A percentile compares a stretch with the other conserved stretches of the same genome.
Evolutionary conservation across 2,113 vertebrate genomes (phyloP).

Genomic region (Sander vitreus): DNA sequence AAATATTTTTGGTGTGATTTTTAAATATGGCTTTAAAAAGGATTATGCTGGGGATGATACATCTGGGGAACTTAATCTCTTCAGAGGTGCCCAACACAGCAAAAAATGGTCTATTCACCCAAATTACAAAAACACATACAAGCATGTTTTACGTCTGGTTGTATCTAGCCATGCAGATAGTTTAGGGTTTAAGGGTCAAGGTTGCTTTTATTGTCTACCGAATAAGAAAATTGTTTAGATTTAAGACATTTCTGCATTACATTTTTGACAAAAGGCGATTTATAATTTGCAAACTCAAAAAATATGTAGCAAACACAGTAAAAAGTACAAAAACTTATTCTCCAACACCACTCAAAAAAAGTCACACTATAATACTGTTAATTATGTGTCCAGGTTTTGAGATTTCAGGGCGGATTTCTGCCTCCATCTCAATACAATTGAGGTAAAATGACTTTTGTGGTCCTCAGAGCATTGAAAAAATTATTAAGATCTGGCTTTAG

Average conservation of each 20-base stretch:
- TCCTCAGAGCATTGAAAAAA: background rate
- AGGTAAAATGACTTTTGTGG: background rate
- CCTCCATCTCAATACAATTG: background rate
- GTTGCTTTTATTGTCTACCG: background rate
- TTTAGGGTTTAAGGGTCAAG: background rate
- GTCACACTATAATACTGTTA: background rate
- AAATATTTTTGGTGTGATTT: constrained; percentile 69
- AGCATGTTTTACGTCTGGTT: background rate
- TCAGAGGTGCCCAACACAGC: background rate
- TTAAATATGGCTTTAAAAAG: constrained; percentile 73
- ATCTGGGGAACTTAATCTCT: constrained; percentile 50
- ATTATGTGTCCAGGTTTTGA: background rate
- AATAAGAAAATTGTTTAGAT: background rate
- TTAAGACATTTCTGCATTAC: background rate
- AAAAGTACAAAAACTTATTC: background rate
- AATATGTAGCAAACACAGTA: background rate
- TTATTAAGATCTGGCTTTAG: background rate
- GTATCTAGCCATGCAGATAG: background rate
- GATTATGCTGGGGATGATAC: constrained; percentile 68
- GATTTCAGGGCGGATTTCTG: background rate
- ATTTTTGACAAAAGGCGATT: background rate
- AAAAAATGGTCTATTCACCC: background rate
- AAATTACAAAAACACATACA: background rate
- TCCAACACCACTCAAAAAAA: background rate
- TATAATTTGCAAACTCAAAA: background rate